Evolutionary conservation across 2,113 vertebrate genomes (phyloP).

Genomic region (Acanthisitta chloris): DNA sequence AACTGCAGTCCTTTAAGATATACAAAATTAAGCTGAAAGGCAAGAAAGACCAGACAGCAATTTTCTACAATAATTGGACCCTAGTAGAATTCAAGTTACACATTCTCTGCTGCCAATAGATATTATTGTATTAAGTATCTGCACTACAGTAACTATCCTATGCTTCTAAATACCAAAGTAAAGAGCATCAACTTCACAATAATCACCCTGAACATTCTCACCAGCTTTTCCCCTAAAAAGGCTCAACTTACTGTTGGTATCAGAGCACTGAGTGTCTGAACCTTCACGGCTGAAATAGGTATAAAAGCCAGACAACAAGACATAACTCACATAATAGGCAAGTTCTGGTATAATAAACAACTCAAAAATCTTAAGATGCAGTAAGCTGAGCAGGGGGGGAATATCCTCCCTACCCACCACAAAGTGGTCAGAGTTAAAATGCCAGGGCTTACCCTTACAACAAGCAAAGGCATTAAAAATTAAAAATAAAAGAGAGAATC

Average conservation of each 20-base stretch:
- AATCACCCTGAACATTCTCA: not conserved
- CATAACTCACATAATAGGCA: not conserved
- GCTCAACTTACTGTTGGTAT: not conserved
- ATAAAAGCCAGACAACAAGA: not conserved
- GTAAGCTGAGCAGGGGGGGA: not conserved
- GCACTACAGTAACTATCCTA: not conserved
- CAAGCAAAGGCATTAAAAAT: not conserved
- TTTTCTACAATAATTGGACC: not conserved
- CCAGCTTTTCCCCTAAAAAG: not conserved
- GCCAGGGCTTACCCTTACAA: not conserved
- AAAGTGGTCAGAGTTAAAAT: not conserved
- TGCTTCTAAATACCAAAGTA: not conserved
- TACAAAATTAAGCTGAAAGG: not conserved
- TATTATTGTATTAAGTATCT: not conserved
- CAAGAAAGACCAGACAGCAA: not conserved
- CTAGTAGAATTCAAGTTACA: not conserved
- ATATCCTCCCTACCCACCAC: not conserved
- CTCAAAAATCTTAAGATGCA: not conserved
- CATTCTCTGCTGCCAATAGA: not conserved
- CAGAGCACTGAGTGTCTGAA: not conserved
- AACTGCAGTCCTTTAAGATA: not conserved
- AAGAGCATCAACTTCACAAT: not conserved
- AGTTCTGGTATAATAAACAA: not conserved
- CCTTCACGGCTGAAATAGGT: rapidly evolving
- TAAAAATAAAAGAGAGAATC: not conserved